A percentile compares a stretch with the other conserved stretches of the same genome.
phyloP scores from a whole-genome alignment of 2,888 invertebrate genomes.

The Hololepta plana region DNA sequence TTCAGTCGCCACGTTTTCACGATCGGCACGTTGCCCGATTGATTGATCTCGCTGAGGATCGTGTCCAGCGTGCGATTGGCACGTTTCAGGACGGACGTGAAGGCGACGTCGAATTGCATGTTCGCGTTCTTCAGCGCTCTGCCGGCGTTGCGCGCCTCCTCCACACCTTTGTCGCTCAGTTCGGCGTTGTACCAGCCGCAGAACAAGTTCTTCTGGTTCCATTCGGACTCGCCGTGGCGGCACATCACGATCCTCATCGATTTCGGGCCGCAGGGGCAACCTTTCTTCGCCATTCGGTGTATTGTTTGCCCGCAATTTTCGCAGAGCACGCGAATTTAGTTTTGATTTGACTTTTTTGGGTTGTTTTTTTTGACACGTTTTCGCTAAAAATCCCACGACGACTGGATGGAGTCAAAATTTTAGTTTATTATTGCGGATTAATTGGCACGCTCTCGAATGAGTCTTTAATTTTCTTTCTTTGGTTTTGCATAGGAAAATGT shows the following conservation, averaged over 20 bases:
- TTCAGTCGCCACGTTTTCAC: slow-evolving; percentile 68
- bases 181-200: slow-evolving; percentile 45
- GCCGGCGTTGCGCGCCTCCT: slow-evolving; percentile 52
- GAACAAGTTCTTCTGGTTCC: slow-evolving; percentile 42
- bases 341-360: too few species aligned
- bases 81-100: slow-evolving; percentile 62
- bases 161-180: slow-evolving; percentile 40
- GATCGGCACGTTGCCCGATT: slow-evolving; percentile 42
- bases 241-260: slow-evolving; percentile 48
- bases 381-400: too few species aligned
- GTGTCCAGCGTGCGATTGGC: slow-evolving; percentile 55
- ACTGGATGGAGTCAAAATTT: too few species aligned
- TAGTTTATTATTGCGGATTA: too few species aligned
- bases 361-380: too few species aligned
- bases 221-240: slow-evolving; percentile 45
- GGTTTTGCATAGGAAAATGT: too few species aligned
- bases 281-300: too few species aligned
- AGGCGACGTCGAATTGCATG: slow-evolving; percentile 59
- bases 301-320: too few species aligned
- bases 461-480: too few species aligned
- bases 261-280: too few species aligned
- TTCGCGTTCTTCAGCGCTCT: slow-evolving; percentile 51
- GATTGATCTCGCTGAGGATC: slow-evolving; percentile 47
- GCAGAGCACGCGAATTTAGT: too few species aligned
- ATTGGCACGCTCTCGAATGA: too few species aligned